A percentile compares a stretch with the other conserved stretches of the same genome.
Conservation (phyloP, 2,888 invertebrate species). For the Drepanosiphum platanoidis region DNA sequence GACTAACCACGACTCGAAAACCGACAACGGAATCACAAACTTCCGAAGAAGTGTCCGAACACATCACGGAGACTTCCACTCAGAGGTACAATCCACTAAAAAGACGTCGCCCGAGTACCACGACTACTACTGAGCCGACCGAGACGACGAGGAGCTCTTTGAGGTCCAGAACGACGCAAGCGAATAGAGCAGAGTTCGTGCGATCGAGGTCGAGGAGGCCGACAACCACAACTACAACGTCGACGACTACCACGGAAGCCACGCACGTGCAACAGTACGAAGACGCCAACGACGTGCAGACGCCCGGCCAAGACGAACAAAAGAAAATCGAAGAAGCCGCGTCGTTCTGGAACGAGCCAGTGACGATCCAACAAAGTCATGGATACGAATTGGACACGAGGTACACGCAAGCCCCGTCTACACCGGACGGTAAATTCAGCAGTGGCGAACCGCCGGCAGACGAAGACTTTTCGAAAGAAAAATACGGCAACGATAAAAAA, state of each 20-base stretch:
- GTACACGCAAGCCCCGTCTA: constrained; percentile 42
- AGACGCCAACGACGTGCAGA: constrained; percentile 31
- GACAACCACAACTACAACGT: constrained; percentile 63
- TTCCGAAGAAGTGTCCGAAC: constrained; percentile 64
- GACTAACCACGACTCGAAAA: constrained; percentile 64
- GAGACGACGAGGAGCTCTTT: constrained; percentile 46
- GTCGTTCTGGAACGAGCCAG: constrained; percentile 64
- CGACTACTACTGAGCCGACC: constrained; percentile 39
- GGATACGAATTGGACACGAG: constrained; percentile 64
- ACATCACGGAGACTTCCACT: constrained; percentile 57
- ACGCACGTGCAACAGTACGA: constrained; percentile 12
- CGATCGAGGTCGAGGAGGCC: constrained; percentile 64
- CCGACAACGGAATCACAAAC: constrained; percentile 65
- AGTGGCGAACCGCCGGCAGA: constrained; percentile 59
- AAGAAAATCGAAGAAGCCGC: constrained; percentile 60
- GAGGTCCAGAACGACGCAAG: constrained; percentile 58
- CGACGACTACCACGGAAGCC: constrained; percentile 43
- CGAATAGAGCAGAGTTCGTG: constrained; percentile 50
- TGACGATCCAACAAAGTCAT: constrained; percentile 65
- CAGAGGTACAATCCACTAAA: constrained; percentile 55
- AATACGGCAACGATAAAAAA: constrained; percentile 64
- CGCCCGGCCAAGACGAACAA: constrained; percentile 34
- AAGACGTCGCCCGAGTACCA: constrained; percentile 37
- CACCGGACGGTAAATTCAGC: constrained; percentile 62
- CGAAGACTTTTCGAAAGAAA: constrained; percentile 62